These are phyloP conservation scores for Heliconius eleuchia DNA, from an alignment of 1,140 invertebrate species.

Conservation along the genomic window DNA sequence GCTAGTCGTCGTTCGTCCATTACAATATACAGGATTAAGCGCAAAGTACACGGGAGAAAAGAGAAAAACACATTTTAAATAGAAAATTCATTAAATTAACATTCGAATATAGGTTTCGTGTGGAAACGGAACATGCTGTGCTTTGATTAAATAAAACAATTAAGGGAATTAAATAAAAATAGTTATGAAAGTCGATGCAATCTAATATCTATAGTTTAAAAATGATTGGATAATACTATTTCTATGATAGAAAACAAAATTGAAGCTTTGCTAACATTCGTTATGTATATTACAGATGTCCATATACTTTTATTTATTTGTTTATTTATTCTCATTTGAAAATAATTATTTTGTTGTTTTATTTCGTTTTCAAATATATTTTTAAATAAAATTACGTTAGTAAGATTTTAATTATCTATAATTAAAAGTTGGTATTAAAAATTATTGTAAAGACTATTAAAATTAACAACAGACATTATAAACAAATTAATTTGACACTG, in stretches of 20 bases:
- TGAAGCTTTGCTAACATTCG: slow-evolving; percentile 8
- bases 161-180: slow-evolving; percentile 5
- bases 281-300: slow-evolving; percentile 2
- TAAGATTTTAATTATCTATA: too few species aligned
- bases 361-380: too few species aligned
- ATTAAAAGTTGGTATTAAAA: too few species aligned
- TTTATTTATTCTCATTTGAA: not conserved
- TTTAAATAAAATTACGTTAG: too few species aligned
- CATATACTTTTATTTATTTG: not conserved
- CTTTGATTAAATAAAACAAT: slow-evolving; percentile 32
- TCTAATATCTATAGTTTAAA: not conserved
- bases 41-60: slow-evolving; percentile 82
- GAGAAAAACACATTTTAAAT: slow-evolving; percentile 76
- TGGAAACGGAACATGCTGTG: slow-evolving; percentile 70
- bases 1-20: slow-evolving; percentile 83
- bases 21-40: slow-evolving; percentile 82
- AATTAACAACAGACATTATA: not conserved
- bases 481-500: not conserved
- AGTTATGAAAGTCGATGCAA: not conserved
- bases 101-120: slow-evolving; percentile 47
- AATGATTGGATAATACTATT: not conserved
- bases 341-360: too few species aligned
- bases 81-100: slow-evolving; percentile 48
- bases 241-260: not conserved
- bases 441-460: not conserved